Base-by-base conservation (phyloP, 2,888 invertebrate genomes). In the Geotrupes spiniger region DNA sequence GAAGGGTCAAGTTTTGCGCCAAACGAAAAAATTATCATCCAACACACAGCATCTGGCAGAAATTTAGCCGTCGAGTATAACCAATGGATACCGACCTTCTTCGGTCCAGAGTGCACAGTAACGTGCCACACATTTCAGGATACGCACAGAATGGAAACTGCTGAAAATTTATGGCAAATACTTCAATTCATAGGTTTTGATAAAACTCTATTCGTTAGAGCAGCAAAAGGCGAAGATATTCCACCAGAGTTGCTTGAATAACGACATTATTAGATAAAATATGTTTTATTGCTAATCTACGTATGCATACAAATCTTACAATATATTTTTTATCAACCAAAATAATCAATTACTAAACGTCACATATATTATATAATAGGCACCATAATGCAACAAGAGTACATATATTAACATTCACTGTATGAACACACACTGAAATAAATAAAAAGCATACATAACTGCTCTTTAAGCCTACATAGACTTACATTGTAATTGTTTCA, bases 21-120 rank as follows among this genome's bases (percentile, higher is more conserved):
- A 2, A 62, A 69, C 47, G 53, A 61, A 0, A 62, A 60, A 40
- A 53, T 71, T 2, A 65, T 71, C 12, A 70, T 72, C 26, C 66
- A 69, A 46, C 71, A 72, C 56, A 61, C 67, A 1, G 68, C 71
- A 1, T 66, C 71, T 1, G 71, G 72, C n/a, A 37, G 45, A 42
- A 71, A 71, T 59, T 58, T 73, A 43, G 68, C 70, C 2, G 64
- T 63, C 4, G 63, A 70, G 53, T 54, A 58, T 36, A 56, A 53
- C 3, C 44, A 57, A 4, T 65, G 66, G 65, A 58, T 70, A 9
- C 66, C 68, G 1, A 72, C 72, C 11, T 68, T 72, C 52, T 72
- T 70, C 53, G 73, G 72, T 2, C 59, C 65, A 0, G 70, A 67
- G 55, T 65, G 65, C 41, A 12, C 44, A 2, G 63, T 64, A 2